phyloP scores from a whole-genome alignment of 2,888 invertebrate genomes.

The Drosophila stalkeri region DNA sequence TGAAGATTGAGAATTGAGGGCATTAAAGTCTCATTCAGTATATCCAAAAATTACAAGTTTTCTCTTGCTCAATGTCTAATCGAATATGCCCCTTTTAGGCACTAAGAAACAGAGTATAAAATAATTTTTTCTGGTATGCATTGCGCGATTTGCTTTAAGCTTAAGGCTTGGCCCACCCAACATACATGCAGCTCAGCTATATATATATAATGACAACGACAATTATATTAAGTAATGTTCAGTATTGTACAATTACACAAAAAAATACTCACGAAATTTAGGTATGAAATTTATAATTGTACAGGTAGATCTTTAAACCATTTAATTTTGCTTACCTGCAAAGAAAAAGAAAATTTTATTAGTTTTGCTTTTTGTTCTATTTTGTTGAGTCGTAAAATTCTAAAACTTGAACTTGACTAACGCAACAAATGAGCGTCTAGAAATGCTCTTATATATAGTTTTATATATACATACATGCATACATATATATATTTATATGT shows the following conservation, averaged over 20 bases:
- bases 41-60: no score
- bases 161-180: slow-evolving; percentile 43
- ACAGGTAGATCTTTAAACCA: slow-evolving; percentile 25
- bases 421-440: slow-evolving; percentile 20
- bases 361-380: slow-evolving; percentile 30
- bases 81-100: not conserved
- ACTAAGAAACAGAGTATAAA: not conserved
- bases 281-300: slow-evolving; percentile 12
- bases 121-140: slow-evolving; percentile 46
- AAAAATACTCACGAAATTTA: slow-evolving; percentile 49
- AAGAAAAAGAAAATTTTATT: slow-evolving; percentile 63
- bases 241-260: slow-evolving; percentile 36
- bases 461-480: not conserved
- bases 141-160: slow-evolving; percentile 42
- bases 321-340: slow-evolving; percentile 66
- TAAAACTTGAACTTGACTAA: slow-evolving; percentile 29
- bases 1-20: no score
- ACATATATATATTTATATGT: not conserved
- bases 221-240: slow-evolving; percentile 12
- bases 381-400: slow-evolving; percentile 48
- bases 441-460: not conserved
- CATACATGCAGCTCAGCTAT: slow-evolving; percentile 5
- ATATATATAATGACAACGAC: slow-evolving; percentile 4
- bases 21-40: no score
- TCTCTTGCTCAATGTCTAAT: no score